Percentiles rank a stretch among this genome's conserved stretches.
Evolutionary conservation across 35 echinoderm and acorn worm genomes (phyloP).

Genomic region (Lytechinus variegatus): DNA sequence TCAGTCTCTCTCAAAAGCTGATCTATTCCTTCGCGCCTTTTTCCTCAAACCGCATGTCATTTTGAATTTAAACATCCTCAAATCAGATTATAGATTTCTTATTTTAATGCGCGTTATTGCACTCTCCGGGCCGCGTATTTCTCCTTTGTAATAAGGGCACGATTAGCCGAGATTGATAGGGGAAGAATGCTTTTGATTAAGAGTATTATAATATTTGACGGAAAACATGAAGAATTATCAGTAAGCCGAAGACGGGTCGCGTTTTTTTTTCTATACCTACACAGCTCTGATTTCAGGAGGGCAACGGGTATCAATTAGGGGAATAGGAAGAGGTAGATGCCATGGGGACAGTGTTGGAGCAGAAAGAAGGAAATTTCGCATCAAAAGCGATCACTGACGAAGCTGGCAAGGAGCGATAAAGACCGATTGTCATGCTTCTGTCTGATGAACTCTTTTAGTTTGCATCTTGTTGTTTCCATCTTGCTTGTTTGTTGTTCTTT

Average conservation of each 20-base stretch:
- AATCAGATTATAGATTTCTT: background rate
- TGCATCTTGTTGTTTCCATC: constrained; percentile 3
- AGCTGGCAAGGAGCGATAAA: constrained; percentile 13
- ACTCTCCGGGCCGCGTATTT: background rate
- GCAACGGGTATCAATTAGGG: constrained; percentile 34
- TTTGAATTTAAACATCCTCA: background rate
- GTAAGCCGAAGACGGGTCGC: background rate
- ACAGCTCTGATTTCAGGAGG: background rate
- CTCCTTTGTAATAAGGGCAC: background rate
- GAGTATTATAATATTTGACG: constrained; percentile 8
- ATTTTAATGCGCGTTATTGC: background rate
- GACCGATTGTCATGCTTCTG: background rate
- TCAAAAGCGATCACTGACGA: constrained; percentile 35
- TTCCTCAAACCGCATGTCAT: constrained; percentile 9
- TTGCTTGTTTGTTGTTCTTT: constrained; percentile 13
- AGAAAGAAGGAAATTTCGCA: constrained; percentile 38
- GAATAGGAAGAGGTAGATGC: background rate
- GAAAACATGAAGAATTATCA: constrained; percentile 31
- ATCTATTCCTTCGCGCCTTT: background rate
- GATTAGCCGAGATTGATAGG: background rate
- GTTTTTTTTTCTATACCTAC: background rate
- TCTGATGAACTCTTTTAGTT: background rate
- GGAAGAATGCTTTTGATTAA: background rate
- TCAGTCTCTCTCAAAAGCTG: background rate
- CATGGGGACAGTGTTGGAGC: background rate